Conservation (phyloP, 2,797 vertebrate genomes). For the Tinamus major region DNA sequence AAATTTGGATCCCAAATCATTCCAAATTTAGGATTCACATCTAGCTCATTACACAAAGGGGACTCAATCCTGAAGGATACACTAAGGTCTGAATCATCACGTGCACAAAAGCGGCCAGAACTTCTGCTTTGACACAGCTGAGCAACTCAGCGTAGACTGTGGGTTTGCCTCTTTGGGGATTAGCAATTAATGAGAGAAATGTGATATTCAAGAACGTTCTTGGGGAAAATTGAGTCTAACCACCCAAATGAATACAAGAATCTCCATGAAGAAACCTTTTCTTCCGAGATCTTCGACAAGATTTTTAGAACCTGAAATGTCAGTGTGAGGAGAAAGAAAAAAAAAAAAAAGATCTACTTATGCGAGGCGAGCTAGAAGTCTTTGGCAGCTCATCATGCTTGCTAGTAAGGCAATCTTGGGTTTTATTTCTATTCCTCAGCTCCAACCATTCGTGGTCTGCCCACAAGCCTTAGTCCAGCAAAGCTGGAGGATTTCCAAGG, state of each 20-base stretch:
- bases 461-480: neutral
- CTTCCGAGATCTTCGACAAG: neutral
- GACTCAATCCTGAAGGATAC: neutral
- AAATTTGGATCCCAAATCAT: neutral
- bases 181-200: neutral
- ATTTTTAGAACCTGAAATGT: neutral
- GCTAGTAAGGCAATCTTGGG: neutral
- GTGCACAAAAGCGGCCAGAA: neutral
- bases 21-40: neutral
- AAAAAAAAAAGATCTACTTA: neutral
- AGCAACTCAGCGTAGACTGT: neutral
- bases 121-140: neutral
- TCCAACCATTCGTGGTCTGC: neutral
- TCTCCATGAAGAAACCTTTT: neutral
- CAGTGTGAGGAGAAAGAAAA: neutral
- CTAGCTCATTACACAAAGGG: neutral
- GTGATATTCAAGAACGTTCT: neutral
- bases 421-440: neutral
- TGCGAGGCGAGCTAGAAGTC: neutral
- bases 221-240: neutral
- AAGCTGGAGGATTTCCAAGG: neutral
- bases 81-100: neutral
- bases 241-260: neutral
- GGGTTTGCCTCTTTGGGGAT: neutral
- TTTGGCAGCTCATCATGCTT: neutral